These are phyloP conservation scores for Rhynchotus rufescens DNA, from an alignment of 2,797 vertebrate species.

Conservation along the genomic window DNA sequence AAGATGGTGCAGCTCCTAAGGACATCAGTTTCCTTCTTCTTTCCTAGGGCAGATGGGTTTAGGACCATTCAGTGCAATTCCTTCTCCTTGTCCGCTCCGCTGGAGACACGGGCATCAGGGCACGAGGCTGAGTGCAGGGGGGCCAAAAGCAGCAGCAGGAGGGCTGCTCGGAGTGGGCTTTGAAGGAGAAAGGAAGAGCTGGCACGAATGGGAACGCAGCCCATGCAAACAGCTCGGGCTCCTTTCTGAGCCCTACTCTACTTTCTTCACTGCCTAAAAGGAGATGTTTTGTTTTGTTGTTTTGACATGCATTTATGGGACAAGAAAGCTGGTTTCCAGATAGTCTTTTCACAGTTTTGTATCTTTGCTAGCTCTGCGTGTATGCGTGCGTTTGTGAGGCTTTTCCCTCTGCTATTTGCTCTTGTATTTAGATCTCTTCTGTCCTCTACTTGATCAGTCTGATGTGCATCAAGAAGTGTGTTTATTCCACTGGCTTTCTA, in stretches of 20 bases:
- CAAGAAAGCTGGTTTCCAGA: background rate
- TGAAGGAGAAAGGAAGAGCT: background rate
- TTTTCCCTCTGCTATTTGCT: background rate
- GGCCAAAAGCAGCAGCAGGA: background rate
- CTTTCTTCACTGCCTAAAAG: background rate
- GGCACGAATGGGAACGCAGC: background rate
- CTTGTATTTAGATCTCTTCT: background rate
- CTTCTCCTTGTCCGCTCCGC: background rate
- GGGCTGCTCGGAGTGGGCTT: background rate
- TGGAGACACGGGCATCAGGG: background rate
- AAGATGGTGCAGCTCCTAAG: background rate
- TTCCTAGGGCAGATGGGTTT: background rate
- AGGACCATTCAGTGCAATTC: background rate
- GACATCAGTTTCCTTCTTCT: background rate
- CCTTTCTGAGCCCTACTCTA: background rate
- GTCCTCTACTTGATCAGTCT: background rate
- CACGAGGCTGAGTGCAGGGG: background rate
- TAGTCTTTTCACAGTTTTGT: background rate
- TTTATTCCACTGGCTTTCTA: background rate
- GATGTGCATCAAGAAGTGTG: background rate
- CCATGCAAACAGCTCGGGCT: background rate
- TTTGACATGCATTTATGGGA: background rate
- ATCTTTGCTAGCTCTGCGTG: background rate
- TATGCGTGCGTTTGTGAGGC: background rate
- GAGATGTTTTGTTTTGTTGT: background rate